Base-by-base conservation (phyloP, 2,888 invertebrate genomes). In the Synergus gifuensis region DNA sequence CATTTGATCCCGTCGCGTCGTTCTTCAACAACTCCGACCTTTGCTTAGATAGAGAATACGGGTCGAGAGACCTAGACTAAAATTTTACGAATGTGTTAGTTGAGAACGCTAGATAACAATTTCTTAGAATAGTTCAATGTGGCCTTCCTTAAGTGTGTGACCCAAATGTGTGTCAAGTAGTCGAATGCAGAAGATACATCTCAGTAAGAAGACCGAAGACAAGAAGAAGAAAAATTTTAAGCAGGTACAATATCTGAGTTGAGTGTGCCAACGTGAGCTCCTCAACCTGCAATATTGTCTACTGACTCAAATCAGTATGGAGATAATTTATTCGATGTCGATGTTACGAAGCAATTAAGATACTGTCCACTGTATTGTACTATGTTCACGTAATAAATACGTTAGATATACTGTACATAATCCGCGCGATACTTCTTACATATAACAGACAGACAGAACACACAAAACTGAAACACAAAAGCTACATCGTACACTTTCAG, bases 91-190 rank as follows among this genome's bases (percentile, higher is more conserved):
- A 80, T 87, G 85, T 87, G 85, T 87, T 88, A 87, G 87, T 88
- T 87, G 83, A 84, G 85, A 69, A 85, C 84, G 89, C 88, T 90
- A 89, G 88, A 85, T 87, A 85, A 87, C 84, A 84, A 90, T 86
- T 89, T 88, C 85, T 89, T 91, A 91, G 90, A 90, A 90, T 92
- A 92, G 91, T 89, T 92, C 88, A 91, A 91, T 92, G 92, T 92
- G 91, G 92, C 92, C 92, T 92, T 92, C 91, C 91, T 92, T 90
- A 87, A 87, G 84, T 88, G 88, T 87, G 86, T 87, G 85, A 87
- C 87, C 88, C 88, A 84, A 85, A 86, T 84, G 87, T 87, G 86
- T 87, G 84, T 87, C 85, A 86, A 83, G 81, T 83, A 83, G 83
- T 84, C 81, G 79, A 76, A 80, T 78, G 66, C 69, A 79, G 44